phyloP scores from a whole-genome alignment of 2,797 vertebrate species.

The Gobio occitaniae region DNA sequence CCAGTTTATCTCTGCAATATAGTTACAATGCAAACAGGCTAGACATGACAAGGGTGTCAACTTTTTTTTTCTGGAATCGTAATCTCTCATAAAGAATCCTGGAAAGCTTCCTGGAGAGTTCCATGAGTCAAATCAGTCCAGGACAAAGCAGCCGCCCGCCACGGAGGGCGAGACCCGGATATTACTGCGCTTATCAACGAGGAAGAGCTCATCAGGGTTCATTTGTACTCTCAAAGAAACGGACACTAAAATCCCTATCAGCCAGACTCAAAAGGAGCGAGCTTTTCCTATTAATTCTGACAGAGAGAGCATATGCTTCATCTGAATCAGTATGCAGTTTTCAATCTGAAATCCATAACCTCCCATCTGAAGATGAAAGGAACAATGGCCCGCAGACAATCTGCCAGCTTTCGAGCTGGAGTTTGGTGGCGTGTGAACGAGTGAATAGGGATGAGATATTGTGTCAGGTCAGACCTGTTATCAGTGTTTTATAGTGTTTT shows the following conservation, averaged over 20 bases:
- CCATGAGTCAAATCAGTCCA: slow-evolving; percentile 46
- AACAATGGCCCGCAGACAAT: slow-evolving; percentile 47
- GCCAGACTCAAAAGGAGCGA: slow-evolving; percentile 13
- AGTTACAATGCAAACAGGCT: not conserved
- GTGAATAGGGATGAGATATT: slow-evolving; percentile 37
- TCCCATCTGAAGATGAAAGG: slow-evolving; percentile 46
- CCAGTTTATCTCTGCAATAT: not conserved
- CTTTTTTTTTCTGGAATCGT: not conserved
- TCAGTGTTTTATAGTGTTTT: slow-evolving; percentile 34
- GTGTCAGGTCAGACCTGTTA: slow-evolving; percentile 48
- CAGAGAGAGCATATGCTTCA: slow-evolving; percentile 44
- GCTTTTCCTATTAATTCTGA: slow-evolving; percentile 54
- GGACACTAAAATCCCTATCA: slow-evolving; percentile 50
- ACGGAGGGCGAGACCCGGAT: slow-evolving; percentile 45
- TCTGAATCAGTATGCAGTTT: slow-evolving; percentile 50
- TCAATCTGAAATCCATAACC: slow-evolving; percentile 56
- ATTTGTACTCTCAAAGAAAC: slow-evolving; percentile 49
- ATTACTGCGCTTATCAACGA: slow-evolving; percentile 52
- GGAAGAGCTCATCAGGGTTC: slow-evolving; percentile 56
- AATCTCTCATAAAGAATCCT: slow-evolving; percentile 13
- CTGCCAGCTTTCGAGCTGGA: slow-evolving; percentile 34
- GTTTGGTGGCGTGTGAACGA: slow-evolving; percentile 37
- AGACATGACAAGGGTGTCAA: not conserved
- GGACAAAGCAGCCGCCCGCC: slow-evolving; percentile 34
- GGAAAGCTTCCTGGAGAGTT: slow-evolving; percentile 33